These are phyloP conservation scores for Rhingia rostrata DNA, from an alignment of 2,888 invertebrate species.

Conservation along the genomic window DNA sequence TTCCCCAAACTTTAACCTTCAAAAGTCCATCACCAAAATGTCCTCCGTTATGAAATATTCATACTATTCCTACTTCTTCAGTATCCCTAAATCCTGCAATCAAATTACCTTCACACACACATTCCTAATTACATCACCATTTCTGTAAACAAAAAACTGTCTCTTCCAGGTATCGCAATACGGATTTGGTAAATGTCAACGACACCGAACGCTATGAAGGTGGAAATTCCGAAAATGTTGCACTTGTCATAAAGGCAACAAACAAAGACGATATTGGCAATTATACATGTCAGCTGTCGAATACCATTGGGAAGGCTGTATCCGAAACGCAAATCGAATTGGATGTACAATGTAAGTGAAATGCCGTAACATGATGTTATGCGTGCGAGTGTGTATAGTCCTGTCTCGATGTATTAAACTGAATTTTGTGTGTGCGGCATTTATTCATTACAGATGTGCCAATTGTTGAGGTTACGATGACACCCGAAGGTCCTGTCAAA, in stretches of 20 bases:
- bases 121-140: not conserved
- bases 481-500: conserved; percentile 89
- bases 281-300: conserved; percentile 92
- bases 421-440: conserved; percentile 39
- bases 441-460: conserved; percentile 87
- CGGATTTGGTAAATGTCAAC: conserved; percentile 85
- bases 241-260: conserved; percentile 90
- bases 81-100: too few species aligned
- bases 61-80: too few species aligned
- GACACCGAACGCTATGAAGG: conserved; percentile 88
- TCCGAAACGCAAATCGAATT: conserved; percentile 90
- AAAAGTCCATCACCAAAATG: too few species aligned
- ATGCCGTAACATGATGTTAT: not conserved
- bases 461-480: conserved; percentile 89
- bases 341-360: conserved; percentile 92
- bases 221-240: conserved; percentile 89
- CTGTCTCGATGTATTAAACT: too few species aligned
- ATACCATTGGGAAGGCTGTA: conserved; percentile 89
- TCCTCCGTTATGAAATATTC: too few species aligned
- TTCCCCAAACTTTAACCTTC: too few species aligned
- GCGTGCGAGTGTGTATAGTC: too few species aligned
- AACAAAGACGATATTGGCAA: conserved; percentile 91
- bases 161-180: conserved; percentile 87
- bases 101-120: too few species aligned
- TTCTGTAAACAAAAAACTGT: not conserved